These are phyloP conservation scores for Bhutanitis thaidina DNA, from an alignment of 2,888 invertebrate species.

Conservation along the genomic window DNA sequence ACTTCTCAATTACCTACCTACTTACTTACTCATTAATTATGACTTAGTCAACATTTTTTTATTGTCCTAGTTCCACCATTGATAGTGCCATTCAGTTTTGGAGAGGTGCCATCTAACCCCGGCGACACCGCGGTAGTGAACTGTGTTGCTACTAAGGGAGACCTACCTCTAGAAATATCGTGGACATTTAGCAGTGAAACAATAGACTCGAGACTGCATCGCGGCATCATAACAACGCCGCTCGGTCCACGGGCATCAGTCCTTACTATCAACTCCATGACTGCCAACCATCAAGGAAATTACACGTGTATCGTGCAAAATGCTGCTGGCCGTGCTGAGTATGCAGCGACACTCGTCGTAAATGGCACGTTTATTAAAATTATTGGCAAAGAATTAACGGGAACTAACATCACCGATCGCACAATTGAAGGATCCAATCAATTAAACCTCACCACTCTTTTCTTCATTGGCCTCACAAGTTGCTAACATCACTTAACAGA, in stretches of 20 bases:
- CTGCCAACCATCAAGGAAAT: constrained; percentile 82
- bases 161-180: constrained; percentile 85
- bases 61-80: constrained; percentile 83
- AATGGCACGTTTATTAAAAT: constrained; percentile 79
- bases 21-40: not conserved
- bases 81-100: constrained; percentile 86
- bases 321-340: constrained; percentile 81
- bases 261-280: constrained; percentile 84
- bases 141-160: constrained; percentile 82
- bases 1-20: not conserved
- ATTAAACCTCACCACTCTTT: constrained; percentile 51
- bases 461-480: constrained; percentile 49
- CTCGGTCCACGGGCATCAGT: constrained; percentile 81
- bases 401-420: constrained; percentile 70
- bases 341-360: constrained; percentile 81
- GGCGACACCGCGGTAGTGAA: constrained; percentile 81
- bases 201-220: constrained; percentile 72
- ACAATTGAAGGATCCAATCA: constrained; percentile 46
- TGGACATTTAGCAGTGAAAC: constrained; percentile 87
- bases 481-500: constrained; percentile 69
- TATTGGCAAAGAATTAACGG: constrained; percentile 36
- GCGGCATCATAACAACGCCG: constrained; percentile 76
- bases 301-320: constrained; percentile 84
- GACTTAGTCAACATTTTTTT: constrained; percentile 37
- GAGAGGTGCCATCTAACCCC: constrained; percentile 84